A percentile compares a stretch with the other conserved stretches of the same genome.
phyloP scores from a whole-genome alignment of 2,113 vertebrate genomes.

The Toxostoma redivivum region DNA sequence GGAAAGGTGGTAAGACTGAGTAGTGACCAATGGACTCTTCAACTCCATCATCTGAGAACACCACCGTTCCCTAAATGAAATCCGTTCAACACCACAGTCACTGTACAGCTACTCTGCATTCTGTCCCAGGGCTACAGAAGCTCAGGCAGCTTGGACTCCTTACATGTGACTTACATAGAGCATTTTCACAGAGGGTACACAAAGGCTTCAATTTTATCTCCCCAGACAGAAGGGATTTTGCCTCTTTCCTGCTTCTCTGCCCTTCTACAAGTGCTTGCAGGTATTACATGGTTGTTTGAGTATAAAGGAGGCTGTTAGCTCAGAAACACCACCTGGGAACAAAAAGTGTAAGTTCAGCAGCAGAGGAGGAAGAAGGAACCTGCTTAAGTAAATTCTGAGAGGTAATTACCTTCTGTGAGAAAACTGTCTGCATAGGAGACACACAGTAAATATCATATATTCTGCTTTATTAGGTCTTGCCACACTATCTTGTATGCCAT shows the following conservation, averaged over 20 bases:
- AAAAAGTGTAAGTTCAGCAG: background rate
- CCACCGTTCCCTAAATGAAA: background rate
- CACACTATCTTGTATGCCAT: background rate
- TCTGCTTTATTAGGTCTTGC: background rate
- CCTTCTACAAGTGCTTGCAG: background rate
- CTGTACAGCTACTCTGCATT: background rate
- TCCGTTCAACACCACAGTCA: background rate
- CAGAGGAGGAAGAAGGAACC: background rate
- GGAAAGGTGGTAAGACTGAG: background rate
- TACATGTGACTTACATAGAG: accelerated
- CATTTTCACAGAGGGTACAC: background rate
- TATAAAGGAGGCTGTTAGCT: background rate
- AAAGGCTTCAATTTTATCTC: background rate
- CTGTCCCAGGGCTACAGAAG: background rate
- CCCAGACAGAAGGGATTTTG: background rate
- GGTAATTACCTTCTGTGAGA: background rate
- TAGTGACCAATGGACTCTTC: accelerated
- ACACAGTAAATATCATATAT: background rate
- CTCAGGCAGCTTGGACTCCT: background rate
- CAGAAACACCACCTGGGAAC: background rate
- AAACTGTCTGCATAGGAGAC: background rate
- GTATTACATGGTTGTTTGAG: background rate
- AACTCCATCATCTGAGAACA: background rate
- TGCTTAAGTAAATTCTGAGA: background rate
- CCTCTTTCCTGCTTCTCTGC: background rate